Conservation (phyloP, 2,888 invertebrate genomes). For the Ischnura elegans region DNA sequence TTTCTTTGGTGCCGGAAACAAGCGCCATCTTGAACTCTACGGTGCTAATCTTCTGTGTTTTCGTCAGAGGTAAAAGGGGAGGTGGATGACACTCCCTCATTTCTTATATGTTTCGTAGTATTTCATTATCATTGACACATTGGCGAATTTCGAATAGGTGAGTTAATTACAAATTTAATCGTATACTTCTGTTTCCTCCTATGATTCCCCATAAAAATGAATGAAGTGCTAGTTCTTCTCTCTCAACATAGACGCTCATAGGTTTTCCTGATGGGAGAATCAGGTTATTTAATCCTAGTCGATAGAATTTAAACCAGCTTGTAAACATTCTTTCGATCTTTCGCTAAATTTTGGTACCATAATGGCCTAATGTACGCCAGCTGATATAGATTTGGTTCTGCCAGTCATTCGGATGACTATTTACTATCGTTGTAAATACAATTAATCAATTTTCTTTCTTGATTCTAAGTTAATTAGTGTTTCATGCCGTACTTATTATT, state of each 20-base stretch:
- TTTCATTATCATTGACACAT: slow-evolving; percentile 51
- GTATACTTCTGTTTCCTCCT: background rate
- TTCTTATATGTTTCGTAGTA: slow-evolving; percentile 65
- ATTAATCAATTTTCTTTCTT: no score
- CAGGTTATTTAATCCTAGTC: slow-evolving; percentile 20
- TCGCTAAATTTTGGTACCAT: background rate
- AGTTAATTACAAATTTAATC: background rate
- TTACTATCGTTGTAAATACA: background rate
- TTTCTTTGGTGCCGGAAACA: slow-evolving; percentile 65
- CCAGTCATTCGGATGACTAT: slow-evolving; percentile 40
- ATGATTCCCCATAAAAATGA: background rate
- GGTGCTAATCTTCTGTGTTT: slow-evolving; percentile 68
- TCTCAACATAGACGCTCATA: slow-evolving; percentile 45
- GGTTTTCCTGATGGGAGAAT: background rate
- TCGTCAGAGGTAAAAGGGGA: slow-evolving; percentile 69
- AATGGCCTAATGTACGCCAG: background rate
- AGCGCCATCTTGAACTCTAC: slow-evolving; percentile 69
- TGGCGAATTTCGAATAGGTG: slow-evolving; percentile 53
- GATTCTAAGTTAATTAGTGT: no score
- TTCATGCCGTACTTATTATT: background rate
- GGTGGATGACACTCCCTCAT: slow-evolving; percentile 67
- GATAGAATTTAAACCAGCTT: background rate
- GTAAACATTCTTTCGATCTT: background rate
- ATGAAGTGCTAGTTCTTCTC: slow-evolving; percentile 7
- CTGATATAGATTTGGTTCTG: background rate